Base-by-base conservation (phyloP, 2,113 vertebrate species). In the Neopipo cinnamomea region DNA sequence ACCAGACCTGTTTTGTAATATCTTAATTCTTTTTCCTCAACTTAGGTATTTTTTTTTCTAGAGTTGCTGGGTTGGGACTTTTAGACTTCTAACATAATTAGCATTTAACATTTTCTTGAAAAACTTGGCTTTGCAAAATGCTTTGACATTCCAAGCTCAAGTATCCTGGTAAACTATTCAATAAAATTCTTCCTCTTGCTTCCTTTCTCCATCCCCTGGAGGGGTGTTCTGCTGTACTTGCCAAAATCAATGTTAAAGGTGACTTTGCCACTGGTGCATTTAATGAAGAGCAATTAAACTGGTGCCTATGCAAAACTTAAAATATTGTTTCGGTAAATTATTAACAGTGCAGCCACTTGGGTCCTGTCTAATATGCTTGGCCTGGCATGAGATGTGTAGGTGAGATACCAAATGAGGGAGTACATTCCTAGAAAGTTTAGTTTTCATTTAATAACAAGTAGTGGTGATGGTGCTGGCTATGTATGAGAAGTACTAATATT, bases 201-300 rank as follows among this genome's bases (percentile, higher is more conserved):
- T 44, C 35, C 50, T 86, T 77, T 77, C 37, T 76, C 47, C 20
- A 27, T 71, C 4, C 31, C 85, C 68, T 2, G 1, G 80, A 75
- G 76, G 59, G 8, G 15, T 87, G 65, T 95, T 92, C 75, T 88
- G 56, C 59, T 85, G 59, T 67, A 56, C 75, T 71, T 94, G 41
- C 9, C 55, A 93, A 90, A 91, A 90, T 90, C 65, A 63, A 0
- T 61, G 92, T 78, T 93, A 74, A 92, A 93, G 93, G 90, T 96
- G 95, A 95, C 95, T 94, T 96, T 95, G 92, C 68, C 78, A 63
- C 63, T 71, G 65, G 78, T 86, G 68, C 67, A n/a, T 94, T 94
- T 95, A 52, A 85, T 21, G 67, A 91, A 81, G 11, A 86, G 53
- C 81, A 79, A 77, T 96, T 95, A 91, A 94, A 68, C 46, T 44